Conservation (phyloP, 2,113 vertebrate genomes). For the Pyrgilauda ruficollis region DNA sequence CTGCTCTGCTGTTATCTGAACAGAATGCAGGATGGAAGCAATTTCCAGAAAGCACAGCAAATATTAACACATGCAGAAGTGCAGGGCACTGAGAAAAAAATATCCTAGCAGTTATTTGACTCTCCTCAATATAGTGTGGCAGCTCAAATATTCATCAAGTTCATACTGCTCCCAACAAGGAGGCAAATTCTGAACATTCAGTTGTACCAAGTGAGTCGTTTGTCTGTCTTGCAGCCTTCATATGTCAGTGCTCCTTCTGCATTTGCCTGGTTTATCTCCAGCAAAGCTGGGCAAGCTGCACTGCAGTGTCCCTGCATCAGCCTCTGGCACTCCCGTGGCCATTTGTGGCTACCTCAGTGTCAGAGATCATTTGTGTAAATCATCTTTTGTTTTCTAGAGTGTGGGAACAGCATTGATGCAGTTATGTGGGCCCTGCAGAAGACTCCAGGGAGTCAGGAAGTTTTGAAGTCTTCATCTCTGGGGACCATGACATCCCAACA, state of each 20-base stretch:
- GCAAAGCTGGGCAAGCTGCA: neutral
- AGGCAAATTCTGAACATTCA: neutral
- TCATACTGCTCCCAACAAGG: neutral
- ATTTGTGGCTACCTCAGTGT: neutral
- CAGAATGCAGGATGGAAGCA: constrained; percentile 35
- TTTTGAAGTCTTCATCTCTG: neutral
- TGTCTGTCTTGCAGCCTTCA: neutral
- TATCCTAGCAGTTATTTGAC: neutral
- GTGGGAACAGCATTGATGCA: neutral
- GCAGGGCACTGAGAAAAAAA: neutral
- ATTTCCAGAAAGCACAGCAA: constrained; percentile 42
- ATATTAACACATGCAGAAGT: constrained; percentile 20
- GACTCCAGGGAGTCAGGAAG: neutral
- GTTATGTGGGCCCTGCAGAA: neutral
- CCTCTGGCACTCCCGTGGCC: fast-evolving
- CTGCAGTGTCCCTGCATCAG: neutral
- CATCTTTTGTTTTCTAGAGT: neutral
- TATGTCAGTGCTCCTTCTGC: neutral
- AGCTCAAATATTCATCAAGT: neutral
- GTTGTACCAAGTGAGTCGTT: fast-evolving
- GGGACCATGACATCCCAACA: neutral
- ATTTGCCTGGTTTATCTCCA: neutral
- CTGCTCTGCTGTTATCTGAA: constrained; percentile 38
- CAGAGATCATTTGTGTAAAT: neutral
- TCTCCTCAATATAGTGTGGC: neutral